Conservation (phyloP, 2,113 vertebrate genomes). For the Elephantulus edwardii region DNA sequence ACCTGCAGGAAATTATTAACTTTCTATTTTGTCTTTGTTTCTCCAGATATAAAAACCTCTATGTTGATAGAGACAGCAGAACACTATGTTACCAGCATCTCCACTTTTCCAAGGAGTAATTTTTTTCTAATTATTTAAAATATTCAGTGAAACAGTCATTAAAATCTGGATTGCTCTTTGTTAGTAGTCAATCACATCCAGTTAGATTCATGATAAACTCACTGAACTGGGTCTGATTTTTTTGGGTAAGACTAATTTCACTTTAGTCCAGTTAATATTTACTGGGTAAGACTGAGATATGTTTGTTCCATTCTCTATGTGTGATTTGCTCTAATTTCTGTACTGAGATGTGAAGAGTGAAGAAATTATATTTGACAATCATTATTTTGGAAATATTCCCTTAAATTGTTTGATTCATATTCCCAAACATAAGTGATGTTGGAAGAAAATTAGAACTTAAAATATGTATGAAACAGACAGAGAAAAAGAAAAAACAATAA, state of each 20-base stretch:
- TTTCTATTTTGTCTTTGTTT: too few species aligned
- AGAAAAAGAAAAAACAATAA: too few species aligned
- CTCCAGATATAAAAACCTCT: too few species aligned
- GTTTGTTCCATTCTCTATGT: neutral
- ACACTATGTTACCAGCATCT: too few species aligned
- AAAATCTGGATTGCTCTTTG: too few species aligned
- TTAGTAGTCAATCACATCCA: neutral
- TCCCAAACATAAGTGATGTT: constrained; percentile 31
- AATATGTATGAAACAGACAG: neutral
- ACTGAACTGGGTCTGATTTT: neutral
- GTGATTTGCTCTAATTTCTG: neutral
- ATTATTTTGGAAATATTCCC: constrained; percentile 49
- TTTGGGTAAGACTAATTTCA: constrained; percentile 16
- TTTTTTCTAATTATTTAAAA: too few species aligned
- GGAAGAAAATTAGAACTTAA: constrained; percentile 44
- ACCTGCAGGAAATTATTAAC: too few species aligned
- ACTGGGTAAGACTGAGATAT: neutral
- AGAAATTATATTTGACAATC: neutral
- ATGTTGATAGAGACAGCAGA: too few species aligned
- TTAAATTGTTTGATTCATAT: constrained; percentile 16
- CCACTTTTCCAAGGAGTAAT: too few species aligned
- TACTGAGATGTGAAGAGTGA: neutral
- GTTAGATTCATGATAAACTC: neutral
- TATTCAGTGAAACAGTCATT: too few species aligned
- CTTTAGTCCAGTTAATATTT: neutral